These are phyloP conservation scores for Alethe castanea DNA, from an alignment of 2,113 vertebrate genomes.

Conservation along the genomic window DNA sequence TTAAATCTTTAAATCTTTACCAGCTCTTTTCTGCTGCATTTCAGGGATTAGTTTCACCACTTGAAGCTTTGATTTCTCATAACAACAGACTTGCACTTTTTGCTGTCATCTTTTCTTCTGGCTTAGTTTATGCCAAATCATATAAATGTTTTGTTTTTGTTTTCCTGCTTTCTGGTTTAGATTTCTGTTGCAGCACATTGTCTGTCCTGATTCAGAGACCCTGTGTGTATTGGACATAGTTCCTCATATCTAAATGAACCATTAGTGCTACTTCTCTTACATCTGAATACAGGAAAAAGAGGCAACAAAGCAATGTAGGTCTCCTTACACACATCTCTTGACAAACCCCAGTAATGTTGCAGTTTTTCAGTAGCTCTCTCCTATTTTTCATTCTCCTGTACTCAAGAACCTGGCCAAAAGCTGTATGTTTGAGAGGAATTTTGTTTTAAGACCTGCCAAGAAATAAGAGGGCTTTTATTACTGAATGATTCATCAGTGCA, in stretches of 20 bases:
- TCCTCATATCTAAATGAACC: too few relatives aligned
- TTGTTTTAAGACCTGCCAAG: conserved; percentile 22
- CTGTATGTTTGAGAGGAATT: background rate
- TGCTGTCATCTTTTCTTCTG: background rate
- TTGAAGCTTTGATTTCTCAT: background rate
- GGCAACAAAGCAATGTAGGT: background rate
- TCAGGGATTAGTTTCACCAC: background rate
- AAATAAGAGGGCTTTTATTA: conserved; percentile 17
- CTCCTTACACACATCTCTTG: background rate
- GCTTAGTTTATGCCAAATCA: background rate
- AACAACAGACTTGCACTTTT: background rate
- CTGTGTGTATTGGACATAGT: background rate
- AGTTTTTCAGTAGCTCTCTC: background rate
- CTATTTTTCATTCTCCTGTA: background rate
- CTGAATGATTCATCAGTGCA: conserved; percentile 38
- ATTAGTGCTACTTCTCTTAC: background rate
- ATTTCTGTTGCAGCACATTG: background rate
- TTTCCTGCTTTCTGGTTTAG: background rate
- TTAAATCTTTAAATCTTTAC: background rate
- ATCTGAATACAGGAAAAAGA: background rate
- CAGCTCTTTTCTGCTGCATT: background rate
- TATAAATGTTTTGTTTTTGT: background rate
- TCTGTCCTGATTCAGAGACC: background rate
- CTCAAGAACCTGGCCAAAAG: conserved; percentile 6
- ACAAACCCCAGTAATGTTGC: background rate